Conservation (phyloP, 2,797 vertebrate genomes). For the Onychomys torridus region DNA sequence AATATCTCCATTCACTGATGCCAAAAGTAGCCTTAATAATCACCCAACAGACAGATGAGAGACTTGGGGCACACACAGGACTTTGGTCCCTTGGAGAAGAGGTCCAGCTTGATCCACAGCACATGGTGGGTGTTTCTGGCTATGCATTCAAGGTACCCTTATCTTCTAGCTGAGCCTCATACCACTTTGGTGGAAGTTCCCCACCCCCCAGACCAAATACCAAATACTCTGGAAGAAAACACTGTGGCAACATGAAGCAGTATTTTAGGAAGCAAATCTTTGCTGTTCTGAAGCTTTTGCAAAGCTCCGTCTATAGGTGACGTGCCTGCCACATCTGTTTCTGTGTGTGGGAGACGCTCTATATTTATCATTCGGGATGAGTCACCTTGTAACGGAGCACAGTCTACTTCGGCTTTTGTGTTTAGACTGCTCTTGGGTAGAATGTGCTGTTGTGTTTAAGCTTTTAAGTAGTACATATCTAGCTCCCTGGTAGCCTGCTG, state of each 20-base stretch:
- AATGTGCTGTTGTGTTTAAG: constrained; percentile 63
- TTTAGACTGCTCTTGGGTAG: constrained; percentile 61
- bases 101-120: background rate
- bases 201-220: background rate
- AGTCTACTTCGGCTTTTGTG: constrained; percentile 68
- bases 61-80: background rate
- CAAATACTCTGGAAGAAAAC: constrained; percentile 24
- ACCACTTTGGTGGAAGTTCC: background rate
- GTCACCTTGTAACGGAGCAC: constrained; percentile 64
- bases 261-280: constrained; percentile 70
- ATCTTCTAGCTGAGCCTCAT: constrained; percentile 13
- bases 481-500: constrained; percentile 64
- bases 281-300: background rate
- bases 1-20: constrained; percentile 2
- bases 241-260: constrained; percentile 8
- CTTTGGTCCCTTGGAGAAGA: background rate
- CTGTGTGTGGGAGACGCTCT: constrained; percentile 68
- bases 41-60: background rate
- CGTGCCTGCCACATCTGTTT: constrained; percentile 73
- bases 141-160: background rate
- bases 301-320: constrained; percentile 32
- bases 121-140: background rate
- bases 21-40: background rate
- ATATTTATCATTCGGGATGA: constrained; percentile 75
- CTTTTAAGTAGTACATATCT: constrained; percentile 71